Base-by-base conservation (phyloP, 2,113 vertebrate species). In the Morone chrysops region DNA sequence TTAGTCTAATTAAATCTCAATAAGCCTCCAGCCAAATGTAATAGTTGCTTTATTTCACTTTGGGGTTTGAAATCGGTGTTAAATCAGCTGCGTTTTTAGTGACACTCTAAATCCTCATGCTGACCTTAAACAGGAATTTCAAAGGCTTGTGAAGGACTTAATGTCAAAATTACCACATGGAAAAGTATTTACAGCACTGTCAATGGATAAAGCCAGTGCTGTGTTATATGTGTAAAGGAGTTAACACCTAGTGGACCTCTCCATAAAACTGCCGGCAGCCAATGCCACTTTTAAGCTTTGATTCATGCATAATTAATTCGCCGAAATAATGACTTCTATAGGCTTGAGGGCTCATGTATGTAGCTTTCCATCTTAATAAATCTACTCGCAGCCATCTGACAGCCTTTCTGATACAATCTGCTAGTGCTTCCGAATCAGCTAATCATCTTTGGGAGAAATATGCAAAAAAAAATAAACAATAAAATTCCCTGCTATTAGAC, bases 251-350 rank as follows among this genome's bases (percentile, higher is more conserved):
- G 66, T 69, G 78, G 75, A 83, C 59, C 47, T 65, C 47, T 45
- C 36, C 57, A 53, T 79, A 60, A 83, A 87, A 81, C 68, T 79
- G 60, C 73, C 7, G 7, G 31, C 40, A 78, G 40, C 61, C 72
- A 70, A 74, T 70, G 81, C 36, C 68, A 81, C 74, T 85, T 88
- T 85, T 69, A 78, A 87, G 84, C 69, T 81, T 73, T 70, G 62
- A 85, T 81, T 81, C 73, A 79, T 89, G 83, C 86, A 89, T 91
- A 81, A 87, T 89, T 73, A 38, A 87, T 84, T 69, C 41, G 11
- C 40, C 48, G 57, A 88, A 89, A 89, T 87, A 89, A 84, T 87
- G 87, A 88, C 77, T 71, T 77, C 65, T 43, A 12, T 74, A 66
- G 60, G 72, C 78, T 82, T 41, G 69, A 62, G 63, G 81, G 70